Evolutionary conservation across 2,797 vertebrate species (phyloP).

Genomic region (Odontamblyopus rebecca): DNA sequence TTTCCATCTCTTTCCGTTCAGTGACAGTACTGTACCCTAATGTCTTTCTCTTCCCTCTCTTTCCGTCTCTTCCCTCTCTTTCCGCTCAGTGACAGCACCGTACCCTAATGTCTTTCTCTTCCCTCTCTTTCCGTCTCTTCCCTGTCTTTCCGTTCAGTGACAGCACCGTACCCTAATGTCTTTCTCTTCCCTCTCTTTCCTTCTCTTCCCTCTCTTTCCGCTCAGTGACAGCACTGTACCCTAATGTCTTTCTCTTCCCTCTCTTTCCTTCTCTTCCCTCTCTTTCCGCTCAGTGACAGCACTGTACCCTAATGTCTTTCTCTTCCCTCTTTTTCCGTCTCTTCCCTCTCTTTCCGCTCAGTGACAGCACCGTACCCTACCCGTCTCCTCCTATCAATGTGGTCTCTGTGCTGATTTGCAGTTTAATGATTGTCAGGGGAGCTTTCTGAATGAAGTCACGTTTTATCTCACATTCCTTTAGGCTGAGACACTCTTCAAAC

Average conservation of each 20-base stretch:
- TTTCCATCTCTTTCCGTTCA: background rate
- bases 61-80: no score
- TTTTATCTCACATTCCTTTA: background rate
- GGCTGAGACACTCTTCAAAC: background rate
- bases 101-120: no score
- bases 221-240: no score
- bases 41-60: background rate
- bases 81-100: no score
- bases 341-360: background rate
- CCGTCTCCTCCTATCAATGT: constrained; percentile 6
- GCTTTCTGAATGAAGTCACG: constrained; percentile 12
- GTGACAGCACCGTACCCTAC: background rate
- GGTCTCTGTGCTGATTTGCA: constrained; percentile 17
- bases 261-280: background rate
- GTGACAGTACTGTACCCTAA: no score
- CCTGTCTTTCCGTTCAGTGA: no score
- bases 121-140: no score
- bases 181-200: no score
- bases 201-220: background rate
- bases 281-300: background rate
- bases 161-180: no score
- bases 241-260: no score
- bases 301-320: no score
- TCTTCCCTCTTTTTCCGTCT: no score
- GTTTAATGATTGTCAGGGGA: background rate